Conservation (phyloP, 1,140 invertebrate genomes). For the Drosophila obscura region DNA sequence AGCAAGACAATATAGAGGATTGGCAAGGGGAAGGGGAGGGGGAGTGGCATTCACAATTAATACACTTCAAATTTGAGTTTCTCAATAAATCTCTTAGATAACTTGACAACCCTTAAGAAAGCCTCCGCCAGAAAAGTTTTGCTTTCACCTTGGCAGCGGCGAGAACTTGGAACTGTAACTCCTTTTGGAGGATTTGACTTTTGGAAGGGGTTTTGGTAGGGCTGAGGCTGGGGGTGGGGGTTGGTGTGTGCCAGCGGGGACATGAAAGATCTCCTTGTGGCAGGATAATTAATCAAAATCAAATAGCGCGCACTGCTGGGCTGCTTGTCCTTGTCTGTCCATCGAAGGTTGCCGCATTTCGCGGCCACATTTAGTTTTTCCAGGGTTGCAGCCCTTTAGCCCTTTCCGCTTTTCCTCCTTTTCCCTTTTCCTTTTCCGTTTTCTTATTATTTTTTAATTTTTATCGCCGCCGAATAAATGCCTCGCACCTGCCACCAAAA, state of each 20-base stretch:
- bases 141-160: conserved; percentile 55
- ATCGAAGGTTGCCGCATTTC: conserved; percentile 38
- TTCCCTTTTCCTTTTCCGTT: conserved; percentile 12
- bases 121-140: conserved; percentile 52
- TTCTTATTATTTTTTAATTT: conserved; percentile 24
- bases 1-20: conserved; percentile 28
- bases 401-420: conserved; percentile 15
- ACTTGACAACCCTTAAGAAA: conserved; percentile 71
- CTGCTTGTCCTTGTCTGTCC: conserved; percentile 49
- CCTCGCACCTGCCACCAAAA: conserved; percentile 64
- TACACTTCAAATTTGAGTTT: conserved; percentile 79
- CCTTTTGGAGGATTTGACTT: neutral
- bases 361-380: conserved; percentile 58
- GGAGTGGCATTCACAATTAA: conserved; percentile 65
- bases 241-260: conserved; percentile 44
- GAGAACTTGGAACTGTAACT: conserved; percentile 1
- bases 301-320: conserved; percentile 60
- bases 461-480: conserved; percentile 57
- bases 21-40: neutral
- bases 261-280: conserved; percentile 61
- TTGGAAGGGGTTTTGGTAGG: neutral
- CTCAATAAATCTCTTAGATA: conserved; percentile 80
- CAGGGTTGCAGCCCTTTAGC: neutral
- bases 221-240: conserved; percentile 1
- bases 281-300: conserved; percentile 83